Conservation (phyloP, 2,888 invertebrate genomes). For the Caenorhabditis sp. region DNA sequence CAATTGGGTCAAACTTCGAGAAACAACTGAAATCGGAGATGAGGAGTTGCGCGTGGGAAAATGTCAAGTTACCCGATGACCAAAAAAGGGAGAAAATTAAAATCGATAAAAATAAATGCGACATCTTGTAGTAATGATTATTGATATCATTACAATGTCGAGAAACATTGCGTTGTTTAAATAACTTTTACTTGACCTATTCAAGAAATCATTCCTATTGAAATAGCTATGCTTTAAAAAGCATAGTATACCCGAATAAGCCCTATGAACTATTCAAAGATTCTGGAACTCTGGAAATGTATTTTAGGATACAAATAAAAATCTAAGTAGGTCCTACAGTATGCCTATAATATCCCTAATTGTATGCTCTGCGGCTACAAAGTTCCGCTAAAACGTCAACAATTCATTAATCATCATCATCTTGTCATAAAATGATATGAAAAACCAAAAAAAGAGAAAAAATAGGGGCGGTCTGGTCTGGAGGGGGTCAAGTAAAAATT, state of each 20-base stretch:
- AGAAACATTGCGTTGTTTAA: too few relatives aligned
- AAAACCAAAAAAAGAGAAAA: not conserved
- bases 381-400: not conserved
- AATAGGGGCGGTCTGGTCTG: not conserved
- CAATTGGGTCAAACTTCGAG: constrained; percentile 23
- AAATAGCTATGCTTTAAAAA: too few relatives aligned
- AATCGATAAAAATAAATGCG: not conserved
- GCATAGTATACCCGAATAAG: too few relatives aligned
- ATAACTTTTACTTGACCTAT: too few relatives aligned
- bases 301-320: too few relatives aligned
- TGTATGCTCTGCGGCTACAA: too few relatives aligned
- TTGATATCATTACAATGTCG: not conserved
- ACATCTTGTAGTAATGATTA: not conserved
- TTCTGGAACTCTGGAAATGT: too few relatives aligned
- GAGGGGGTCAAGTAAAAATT: not conserved
- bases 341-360: too few relatives aligned
- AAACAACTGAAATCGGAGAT: not conserved
- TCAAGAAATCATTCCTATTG: too few relatives aligned
- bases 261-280: too few relatives aligned
- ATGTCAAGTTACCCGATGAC: not conserved
- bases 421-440: not conserved
- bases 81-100: not conserved
- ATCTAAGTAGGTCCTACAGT: too few relatives aligned
- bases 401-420: constrained; percentile 1
- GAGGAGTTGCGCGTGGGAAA: not conserved